phyloP scores from a whole-genome alignment of 2,888 invertebrate species.

The Chelonus formosanus region DNA sequence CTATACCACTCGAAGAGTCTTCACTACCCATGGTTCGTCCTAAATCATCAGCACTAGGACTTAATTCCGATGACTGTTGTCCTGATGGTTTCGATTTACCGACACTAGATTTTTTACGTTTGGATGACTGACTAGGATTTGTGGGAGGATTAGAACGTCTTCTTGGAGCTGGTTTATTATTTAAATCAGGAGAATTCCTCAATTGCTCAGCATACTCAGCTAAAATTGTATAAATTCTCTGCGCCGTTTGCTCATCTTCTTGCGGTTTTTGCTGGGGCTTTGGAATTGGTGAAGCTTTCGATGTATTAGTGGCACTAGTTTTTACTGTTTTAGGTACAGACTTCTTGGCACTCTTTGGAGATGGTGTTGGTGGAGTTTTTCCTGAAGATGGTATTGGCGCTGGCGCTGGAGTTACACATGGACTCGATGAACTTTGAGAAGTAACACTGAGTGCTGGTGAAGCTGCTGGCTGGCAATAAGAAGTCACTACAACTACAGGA shows the following conservation, averaged over 20 bases:
- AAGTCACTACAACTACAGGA: slow-evolving; percentile 70
- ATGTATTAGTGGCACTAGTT: slow-evolving; percentile 69
- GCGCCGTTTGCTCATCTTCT: slow-evolving; percentile 83
- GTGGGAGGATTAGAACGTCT: slow-evolving; percentile 78
- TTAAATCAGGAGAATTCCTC: slow-evolving; percentile 80
- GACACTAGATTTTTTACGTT: slow-evolving; percentile 75
- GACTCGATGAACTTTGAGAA: slow-evolving; percentile 70
- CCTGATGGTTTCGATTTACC: slow-evolving; percentile 69
- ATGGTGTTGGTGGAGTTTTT: slow-evolving; percentile 66
- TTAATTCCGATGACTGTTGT: slow-evolving; percentile 67
- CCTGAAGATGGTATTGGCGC: slow-evolving; percentile 63
- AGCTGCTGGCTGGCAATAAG: slow-evolving; percentile 68
- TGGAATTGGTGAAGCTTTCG: slow-evolving; percentile 74
- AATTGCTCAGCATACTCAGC: slow-evolving; percentile 84
- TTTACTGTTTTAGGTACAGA: slow-evolving; percentile 70
- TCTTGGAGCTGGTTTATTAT: slow-evolving; percentile 82
- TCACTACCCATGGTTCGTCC: slow-evolving; percentile 78
- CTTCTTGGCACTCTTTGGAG: slow-evolving; percentile 62
- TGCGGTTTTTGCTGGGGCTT: slow-evolving; percentile 78
- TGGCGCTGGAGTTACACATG: slow-evolving; percentile 69
- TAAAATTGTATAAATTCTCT: slow-evolving; percentile 80
- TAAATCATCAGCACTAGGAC: slow-evolving; percentile 74
- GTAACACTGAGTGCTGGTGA: slow-evolving; percentile 70
- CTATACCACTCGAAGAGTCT: slow-evolving; percentile 77
- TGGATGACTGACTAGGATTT: slow-evolving; percentile 75